Evolutionary conservation across 1,140 invertebrate species (phyloP).

Genomic region (Zaprionus inermis): DNA sequence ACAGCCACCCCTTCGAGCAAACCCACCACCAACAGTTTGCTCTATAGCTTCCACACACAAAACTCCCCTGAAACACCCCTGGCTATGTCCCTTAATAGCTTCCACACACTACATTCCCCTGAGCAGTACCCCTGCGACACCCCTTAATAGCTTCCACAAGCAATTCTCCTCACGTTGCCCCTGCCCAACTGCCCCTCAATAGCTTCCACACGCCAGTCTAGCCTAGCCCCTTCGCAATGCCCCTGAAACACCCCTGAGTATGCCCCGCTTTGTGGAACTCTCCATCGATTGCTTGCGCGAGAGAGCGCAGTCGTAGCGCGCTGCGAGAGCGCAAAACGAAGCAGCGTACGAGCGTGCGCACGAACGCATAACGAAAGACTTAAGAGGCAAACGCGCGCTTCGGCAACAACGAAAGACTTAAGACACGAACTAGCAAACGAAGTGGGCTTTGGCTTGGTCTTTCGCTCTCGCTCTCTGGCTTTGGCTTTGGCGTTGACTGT

Average conservation of each 20-base stretch:
- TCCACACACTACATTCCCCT: slow-evolving; percentile 11
- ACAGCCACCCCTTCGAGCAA: slow-evolving; percentile 31
- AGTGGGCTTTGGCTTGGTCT: slow-evolving; percentile 1
- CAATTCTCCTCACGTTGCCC: background rate
- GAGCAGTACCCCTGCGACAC: slow-evolving; percentile 17
- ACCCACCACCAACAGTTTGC: slow-evolving; percentile 42
- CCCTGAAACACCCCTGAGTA: slow-evolving; percentile 43
- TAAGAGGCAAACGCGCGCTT: slow-evolving; percentile 45
- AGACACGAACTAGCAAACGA: slow-evolving; percentile 8
- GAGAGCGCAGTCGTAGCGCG: slow-evolving; percentile 5
- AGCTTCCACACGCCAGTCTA: background rate
- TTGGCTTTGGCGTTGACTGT: slow-evolving; percentile 11
- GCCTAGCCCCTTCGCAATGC: background rate
- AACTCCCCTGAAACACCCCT: background rate
- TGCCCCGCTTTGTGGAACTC: background rate
- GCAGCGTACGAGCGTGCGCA: background rate
- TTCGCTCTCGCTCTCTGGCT: background rate
- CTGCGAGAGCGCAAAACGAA: background rate
- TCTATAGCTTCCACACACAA: background rate
- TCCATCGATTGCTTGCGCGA: slow-evolving; percentile 16
- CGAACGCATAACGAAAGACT: slow-evolving; percentile 36
- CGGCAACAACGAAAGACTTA: slow-evolving; percentile 17
- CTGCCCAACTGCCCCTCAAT: slow-evolving; percentile 26
- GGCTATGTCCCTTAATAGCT: slow-evolving; percentile 20
- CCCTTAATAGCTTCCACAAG: slow-evolving; percentile 22